Conservation (phyloP, 2,113 vertebrate species). For the Thymallus thymallus region DNA sequence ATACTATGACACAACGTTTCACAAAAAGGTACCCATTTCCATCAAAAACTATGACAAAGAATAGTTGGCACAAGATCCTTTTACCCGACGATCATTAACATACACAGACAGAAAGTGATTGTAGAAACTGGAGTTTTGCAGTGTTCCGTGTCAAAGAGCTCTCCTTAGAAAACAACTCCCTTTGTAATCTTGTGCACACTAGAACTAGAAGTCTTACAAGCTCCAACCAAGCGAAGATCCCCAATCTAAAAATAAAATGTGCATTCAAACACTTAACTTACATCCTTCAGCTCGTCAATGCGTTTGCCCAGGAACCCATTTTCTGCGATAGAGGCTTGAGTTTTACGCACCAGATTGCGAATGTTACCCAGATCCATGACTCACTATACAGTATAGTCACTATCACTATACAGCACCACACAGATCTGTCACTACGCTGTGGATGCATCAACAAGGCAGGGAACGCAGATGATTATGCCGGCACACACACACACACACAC, state of each 20-base stretch:
- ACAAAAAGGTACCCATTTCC: background rate
- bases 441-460: constrained; percentile 24
- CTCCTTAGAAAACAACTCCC: background rate
- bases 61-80: background rate
- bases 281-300: constrained; percentile 39
- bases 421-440: background rate
- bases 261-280: constrained; percentile 51
- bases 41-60: background rate
- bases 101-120: background rate
- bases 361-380: constrained; percentile 53
- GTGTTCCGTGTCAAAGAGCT: background rate
- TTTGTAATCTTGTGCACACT: background rate
- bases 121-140: background rate
- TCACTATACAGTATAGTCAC: background rate
- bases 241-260: background rate
- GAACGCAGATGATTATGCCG: constrained; percentile 12
- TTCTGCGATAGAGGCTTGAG: constrained; percentile 59
- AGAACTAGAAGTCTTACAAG: background rate
- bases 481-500: constrained; percentile 24
- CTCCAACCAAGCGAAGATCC: constrained; percentile 1
- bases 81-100: constrained; percentile 2
- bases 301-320: constrained; percentile 43
- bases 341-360: constrained; percentile 62
- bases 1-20: background rate
- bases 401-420: background rate